These are phyloP conservation scores for Chelon auratus DNA, from an alignment of 2,797 vertebrate species.

Conservation along the genomic window DNA sequence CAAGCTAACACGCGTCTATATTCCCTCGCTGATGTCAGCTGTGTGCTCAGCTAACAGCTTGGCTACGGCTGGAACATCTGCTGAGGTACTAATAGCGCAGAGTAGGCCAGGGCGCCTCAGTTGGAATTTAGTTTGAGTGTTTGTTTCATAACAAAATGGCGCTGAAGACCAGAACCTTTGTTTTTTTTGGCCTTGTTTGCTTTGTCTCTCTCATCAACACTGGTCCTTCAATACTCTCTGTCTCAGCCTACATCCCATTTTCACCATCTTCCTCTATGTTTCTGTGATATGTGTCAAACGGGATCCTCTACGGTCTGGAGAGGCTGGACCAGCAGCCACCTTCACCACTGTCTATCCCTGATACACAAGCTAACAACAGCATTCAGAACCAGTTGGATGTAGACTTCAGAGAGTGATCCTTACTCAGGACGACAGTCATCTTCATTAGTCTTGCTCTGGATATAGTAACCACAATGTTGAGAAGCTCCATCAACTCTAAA, in stretches of 20 bases:
- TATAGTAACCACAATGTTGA: not conserved
- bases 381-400: constrained; percentile 13
- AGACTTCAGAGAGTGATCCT: constrained; percentile 21
- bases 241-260: not conserved
- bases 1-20: not conserved
- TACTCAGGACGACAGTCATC: constrained; percentile 3
- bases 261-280: constrained; percentile 10
- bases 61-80: constrained; percentile 51
- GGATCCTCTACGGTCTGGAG: constrained; percentile 17
- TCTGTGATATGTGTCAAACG: not conserved
- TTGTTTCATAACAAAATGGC: not conserved
- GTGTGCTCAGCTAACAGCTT: constrained; percentile 43
- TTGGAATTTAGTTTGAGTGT: not conserved
- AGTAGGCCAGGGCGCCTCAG: too few species aligned
- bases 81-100: not conserved
- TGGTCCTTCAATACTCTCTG: constrained; percentile 3
- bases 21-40: constrained; percentile 32
- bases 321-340: constrained; percentile 42
- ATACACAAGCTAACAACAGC: constrained; percentile 31
- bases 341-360: constrained; percentile 36
- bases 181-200: not conserved
- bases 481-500: constrained; percentile 1
- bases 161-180: too few species aligned
- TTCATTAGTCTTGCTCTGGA: not conserved
- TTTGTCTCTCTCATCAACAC: not conserved